phyloP scores from a whole-genome alignment of 2,113 vertebrate genomes.

The Bombycilla garrulus region DNA sequence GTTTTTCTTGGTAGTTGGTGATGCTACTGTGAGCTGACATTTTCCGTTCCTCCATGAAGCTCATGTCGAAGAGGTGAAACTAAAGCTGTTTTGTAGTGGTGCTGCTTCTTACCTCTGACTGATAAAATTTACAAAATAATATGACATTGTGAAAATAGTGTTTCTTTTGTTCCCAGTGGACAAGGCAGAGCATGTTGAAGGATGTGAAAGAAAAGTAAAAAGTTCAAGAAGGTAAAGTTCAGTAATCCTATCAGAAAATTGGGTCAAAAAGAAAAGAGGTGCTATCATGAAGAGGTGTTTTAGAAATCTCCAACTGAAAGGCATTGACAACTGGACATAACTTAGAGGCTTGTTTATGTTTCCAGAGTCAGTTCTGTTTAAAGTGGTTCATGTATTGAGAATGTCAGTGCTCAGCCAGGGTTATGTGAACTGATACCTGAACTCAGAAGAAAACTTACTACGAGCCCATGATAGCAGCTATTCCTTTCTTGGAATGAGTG shows the following conservation, averaged over 20 bases:
- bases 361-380: neutral
- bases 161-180: neutral
- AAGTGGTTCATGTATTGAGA: neutral
- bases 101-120: neutral
- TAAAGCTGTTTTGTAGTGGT: neutral
- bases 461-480: neutral
- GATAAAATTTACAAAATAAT: neutral
- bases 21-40: neutral
- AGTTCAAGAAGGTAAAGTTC: neutral
- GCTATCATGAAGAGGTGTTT: neutral
- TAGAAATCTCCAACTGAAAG: neutral
- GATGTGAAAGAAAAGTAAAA: slow-evolving; percentile 4
- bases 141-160: neutral
- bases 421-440: neutral
- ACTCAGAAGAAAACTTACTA: neutral
- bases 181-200: neutral
- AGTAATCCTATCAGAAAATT: neutral
- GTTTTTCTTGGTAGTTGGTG: neutral
- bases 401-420: neutral
- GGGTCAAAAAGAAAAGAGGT: neutral
- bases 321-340: neutral
- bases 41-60: neutral
- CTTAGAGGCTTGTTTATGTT: neutral
- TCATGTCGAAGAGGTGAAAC: neutral
- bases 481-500: neutral